Conservation (phyloP, 2,888 invertebrate species). For the Electrophaes corylata region DNA sequence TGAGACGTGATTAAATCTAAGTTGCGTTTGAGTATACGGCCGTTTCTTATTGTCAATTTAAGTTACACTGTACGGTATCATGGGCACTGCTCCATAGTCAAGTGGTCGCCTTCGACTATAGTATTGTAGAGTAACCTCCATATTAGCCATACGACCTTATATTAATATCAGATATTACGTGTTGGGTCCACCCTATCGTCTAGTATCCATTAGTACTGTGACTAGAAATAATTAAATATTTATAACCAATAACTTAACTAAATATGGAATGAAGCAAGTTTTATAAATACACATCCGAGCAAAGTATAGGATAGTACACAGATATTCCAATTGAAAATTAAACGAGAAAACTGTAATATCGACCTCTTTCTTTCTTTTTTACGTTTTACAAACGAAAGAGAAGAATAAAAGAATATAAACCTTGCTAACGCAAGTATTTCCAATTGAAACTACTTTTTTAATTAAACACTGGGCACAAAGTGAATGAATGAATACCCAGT, state of each 20-base stretch:
- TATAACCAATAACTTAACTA: constrained; percentile 34
- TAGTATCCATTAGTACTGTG: constrained; percentile 73
- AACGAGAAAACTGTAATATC: background rate
- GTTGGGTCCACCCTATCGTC: constrained; percentile 36
- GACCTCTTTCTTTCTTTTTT: background rate
- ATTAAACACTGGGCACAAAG: constrained; percentile 11
- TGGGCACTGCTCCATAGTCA: too few relatives aligned
- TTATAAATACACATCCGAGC: constrained; percentile 49
- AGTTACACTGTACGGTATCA: too few relatives aligned
- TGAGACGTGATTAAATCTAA: too few relatives aligned
- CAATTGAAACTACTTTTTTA: constrained; percentile 4
- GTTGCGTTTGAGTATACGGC: too few relatives aligned
- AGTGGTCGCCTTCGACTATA: too few relatives aligned
- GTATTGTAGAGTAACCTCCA: too few relatives aligned
- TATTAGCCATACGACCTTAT: too few relatives aligned
- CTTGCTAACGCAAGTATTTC: background rate
- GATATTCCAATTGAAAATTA: background rate
- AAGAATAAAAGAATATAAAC: background rate
- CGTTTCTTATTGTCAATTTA: too few relatives aligned
- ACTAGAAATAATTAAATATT: constrained; percentile 66
- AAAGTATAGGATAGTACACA: constrained; percentile 42
- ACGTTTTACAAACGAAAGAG: background rate
- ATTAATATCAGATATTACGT: constrained; percentile 17
- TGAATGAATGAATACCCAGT: constrained; percentile 13
- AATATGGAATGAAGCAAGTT: constrained; percentile 51